Evolutionary conservation across 2,888 invertebrate genomes (phyloP).

Genomic region (Caenorhabditis sp.): DNA sequence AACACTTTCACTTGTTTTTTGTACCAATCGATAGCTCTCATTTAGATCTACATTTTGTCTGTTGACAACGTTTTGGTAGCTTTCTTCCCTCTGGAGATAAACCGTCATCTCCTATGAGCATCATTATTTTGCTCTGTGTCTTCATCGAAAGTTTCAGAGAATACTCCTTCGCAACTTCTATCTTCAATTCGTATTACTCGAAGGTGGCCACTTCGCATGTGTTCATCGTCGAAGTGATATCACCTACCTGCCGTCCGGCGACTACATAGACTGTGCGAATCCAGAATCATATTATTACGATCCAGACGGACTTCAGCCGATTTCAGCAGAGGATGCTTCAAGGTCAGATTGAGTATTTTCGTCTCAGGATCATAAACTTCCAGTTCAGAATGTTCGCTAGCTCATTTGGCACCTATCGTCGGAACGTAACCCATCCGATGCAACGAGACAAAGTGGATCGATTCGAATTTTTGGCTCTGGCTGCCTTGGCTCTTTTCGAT

Average conservation of each 20-base stretch:
- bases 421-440: constrained; percentile 56
- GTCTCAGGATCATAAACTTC: background rate
- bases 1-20: no score
- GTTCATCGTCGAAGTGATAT: constrained; percentile 44
- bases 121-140: no score
- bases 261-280: constrained; percentile 45
- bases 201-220: constrained; percentile 66
- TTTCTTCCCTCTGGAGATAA: no score
- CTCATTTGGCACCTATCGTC: constrained; percentile 33
- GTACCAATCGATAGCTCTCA: no score
- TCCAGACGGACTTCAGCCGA: constrained; percentile 46
- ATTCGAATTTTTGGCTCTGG: constrained; percentile 48
- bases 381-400: constrained; percentile 45
- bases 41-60: no score
- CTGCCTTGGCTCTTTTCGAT: constrained; percentile 45
- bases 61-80: no score
- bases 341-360: no score
- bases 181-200: constrained; percentile 66
- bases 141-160: no score
- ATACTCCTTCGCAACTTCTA: constrained; percentile 66
- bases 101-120: no score
- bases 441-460: constrained; percentile 40
- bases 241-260: constrained; percentile 45
- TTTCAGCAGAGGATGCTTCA: constrained; percentile 40
- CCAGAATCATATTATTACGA: constrained; percentile 55